A percentile compares a stretch with the other conserved stretches of the same genome.
These are phyloP conservation scores for Cebus imitator DNA, from an alignment of 2,113 vertebrate species.

Conservation along the genomic window DNA sequence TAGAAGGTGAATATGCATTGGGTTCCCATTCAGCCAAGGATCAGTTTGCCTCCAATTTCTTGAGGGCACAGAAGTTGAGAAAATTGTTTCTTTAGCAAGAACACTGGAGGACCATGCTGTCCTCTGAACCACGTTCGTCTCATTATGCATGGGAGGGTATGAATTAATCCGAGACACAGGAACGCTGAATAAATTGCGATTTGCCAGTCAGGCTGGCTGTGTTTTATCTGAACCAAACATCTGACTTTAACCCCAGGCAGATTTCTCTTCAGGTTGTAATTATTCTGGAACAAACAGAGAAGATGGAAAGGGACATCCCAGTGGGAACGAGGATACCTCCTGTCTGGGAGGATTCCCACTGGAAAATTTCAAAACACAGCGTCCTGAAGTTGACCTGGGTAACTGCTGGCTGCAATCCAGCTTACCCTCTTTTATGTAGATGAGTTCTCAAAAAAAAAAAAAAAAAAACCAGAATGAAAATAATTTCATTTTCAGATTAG, in stretches of 20 bases:
- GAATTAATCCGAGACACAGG: not conserved
- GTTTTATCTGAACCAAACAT: conserved; percentile 26
- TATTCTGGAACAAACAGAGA: conserved; percentile 45
- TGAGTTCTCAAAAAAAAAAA: not conserved
- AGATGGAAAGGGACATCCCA: not conserved
- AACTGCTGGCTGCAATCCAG: not conserved
- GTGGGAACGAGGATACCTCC: not conserved
- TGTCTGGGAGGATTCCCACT: not conserved
- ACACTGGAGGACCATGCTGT: rapidly evolving
- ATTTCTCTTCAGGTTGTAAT: conserved; percentile 34
- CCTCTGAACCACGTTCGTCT: not conserved
- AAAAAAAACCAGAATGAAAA: not conserved
- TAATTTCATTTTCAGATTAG: conserved; percentile 2
- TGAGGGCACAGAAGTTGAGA: not conserved
- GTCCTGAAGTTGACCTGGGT: not conserved
- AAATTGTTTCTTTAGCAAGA: not conserved
- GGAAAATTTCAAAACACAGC: not conserved
- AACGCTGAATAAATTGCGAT: not conserved
- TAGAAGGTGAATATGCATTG: rapidly evolving
- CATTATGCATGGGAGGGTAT: not conserved
- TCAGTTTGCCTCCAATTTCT: not conserved
- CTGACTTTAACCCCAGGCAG: conserved; percentile 43
- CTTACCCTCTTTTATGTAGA: not conserved
- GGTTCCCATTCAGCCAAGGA: rapidly evolving
- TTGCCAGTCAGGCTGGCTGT: not conserved